Evolutionary conservation across 2,888 invertebrate species (phyloP), one percentile per base, ranked within the genome.

Genomic region (Caenorhabditis drosophilae): DNA sequence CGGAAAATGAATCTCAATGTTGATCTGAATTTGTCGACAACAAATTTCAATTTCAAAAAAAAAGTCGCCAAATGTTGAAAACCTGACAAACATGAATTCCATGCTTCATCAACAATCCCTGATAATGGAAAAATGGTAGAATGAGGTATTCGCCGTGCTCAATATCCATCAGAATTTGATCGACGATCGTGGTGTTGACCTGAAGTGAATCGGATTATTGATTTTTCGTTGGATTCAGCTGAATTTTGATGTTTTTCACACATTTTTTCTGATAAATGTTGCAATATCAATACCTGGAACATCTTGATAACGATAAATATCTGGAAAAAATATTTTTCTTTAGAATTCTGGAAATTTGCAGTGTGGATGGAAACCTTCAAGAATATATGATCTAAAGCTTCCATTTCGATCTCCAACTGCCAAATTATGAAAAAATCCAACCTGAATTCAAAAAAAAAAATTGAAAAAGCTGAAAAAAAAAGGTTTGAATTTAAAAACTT

Each of bases 141-240:
- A 73, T 57, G 15, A 62, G 70, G 25, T 70, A 73, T 36, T 73
- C 73, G 22, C 67, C 70, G n/a, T 70, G 67, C 36, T 73, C 73
- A 26, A 73, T 66, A 34, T 73, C 73, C 11, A 73, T 50, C 73
- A 73, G 67, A 16, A 70, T 31, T 45, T 73, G 73, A 42, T 73
- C 73, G 11, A 73, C 57, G 0, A 46, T 57, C 41, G 36, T 49
- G 31, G 51, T 51, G 31, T 36, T 53, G 6, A 64, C 34, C 63
- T 64, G 35, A n/a, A 46, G 22, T 11, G 22, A 7, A 41, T 11
- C 22, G 2, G n/a, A 18, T 2, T 41, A 12, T 41, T 40, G 16
- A 9, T 40, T 40, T 40, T 40, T 40, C 6, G 9, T 40, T 41
- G 12, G 20, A 15, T 11, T 20, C 15, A 38, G 18, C 50, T 38